A percentile compares a stretch with the other conserved stretches of the same genome.
Evolutionary conservation across 2,113 vertebrate genomes (phyloP).

Genomic region (Phasianus colchicus): DNA sequence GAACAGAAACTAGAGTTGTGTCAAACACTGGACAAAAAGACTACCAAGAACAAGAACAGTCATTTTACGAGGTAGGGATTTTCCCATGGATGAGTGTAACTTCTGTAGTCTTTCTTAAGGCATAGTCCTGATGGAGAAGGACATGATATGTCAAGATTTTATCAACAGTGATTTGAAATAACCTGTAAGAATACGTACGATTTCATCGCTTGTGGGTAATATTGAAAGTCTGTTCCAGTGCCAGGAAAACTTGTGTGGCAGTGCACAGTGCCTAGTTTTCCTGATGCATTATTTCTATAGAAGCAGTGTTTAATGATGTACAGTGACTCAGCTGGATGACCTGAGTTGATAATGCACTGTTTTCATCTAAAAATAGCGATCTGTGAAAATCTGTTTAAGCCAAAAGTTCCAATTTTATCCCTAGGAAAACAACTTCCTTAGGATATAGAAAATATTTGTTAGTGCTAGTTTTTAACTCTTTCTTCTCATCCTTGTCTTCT

Average conservation of each 20-base stretch:
- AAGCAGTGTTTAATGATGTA: neutral
- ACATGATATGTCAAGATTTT: neutral
- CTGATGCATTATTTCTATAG: neutral
- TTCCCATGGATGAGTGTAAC: neutral
- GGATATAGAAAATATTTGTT: neutral
- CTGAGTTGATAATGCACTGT: neutral
- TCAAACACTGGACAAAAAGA: neutral
- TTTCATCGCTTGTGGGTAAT: neutral
- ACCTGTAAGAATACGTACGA: neutral
- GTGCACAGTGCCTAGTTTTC: neutral
- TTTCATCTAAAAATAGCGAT: neutral
- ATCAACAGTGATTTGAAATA: slow-evolving; percentile 10
- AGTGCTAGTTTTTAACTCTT: rapidly evolving
- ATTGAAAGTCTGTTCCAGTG: neutral
- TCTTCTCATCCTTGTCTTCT: neutral
- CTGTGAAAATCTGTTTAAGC: neutral
- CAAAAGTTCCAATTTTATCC: neutral
- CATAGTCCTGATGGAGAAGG: neutral
- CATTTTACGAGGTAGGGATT: neutral
- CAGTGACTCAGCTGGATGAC: neutral
- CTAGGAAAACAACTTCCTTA: neutral
- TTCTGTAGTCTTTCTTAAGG: neutral
- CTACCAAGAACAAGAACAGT: neutral
- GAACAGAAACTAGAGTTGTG: neutral
- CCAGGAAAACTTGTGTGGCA: neutral